These are phyloP conservation scores for Benthosema pterotum DNA, from an alignment of 2,797 vertebrate genomes.

Conservation along the genomic window DNA sequence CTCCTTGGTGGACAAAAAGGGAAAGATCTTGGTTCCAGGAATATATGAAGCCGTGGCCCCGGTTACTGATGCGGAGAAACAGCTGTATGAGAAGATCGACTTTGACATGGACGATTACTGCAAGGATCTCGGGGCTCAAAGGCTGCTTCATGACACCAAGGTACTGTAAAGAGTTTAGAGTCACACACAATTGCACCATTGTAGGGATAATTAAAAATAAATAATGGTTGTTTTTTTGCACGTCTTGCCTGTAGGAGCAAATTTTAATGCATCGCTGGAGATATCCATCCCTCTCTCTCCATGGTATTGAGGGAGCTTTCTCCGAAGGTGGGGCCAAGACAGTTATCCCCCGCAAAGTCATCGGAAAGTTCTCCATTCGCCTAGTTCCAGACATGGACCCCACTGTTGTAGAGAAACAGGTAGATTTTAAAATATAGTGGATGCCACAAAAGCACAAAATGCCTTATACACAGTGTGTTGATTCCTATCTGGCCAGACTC, in stretches of 20 bases:
- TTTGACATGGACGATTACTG: conserved; percentile 91
- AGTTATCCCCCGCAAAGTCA: conserved; percentile 94
- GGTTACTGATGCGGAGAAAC: conserved; percentile 84
- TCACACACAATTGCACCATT: neutral
- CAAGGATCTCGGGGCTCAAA: conserved; percentile 83
- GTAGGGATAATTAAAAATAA: neutral
- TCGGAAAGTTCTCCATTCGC: conserved; percentile 96
- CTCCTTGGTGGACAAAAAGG: conserved; percentile 85
- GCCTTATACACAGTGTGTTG: too few species aligned
- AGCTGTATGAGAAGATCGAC: conserved; percentile 90
- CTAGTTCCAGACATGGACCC: conserved; percentile 96
- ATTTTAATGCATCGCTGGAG: conserved; percentile 97
- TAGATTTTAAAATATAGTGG: conserved; percentile 42
- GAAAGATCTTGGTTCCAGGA: conserved; percentile 87
- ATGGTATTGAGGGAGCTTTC: conserved; percentile 97
- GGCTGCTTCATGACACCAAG: conserved; percentile 87
- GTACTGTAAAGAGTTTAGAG: conserved; percentile 55
- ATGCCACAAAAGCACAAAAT: too few species aligned
- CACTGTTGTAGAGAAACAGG: conserved; percentile 86
- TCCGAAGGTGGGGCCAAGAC: conserved; percentile 91
- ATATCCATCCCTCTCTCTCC: conserved; percentile 93
- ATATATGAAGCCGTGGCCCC: conserved; percentile 84
- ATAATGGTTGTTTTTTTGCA: rapidly evolving
- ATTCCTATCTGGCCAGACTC: too few species aligned
- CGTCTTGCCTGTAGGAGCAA: conserved; percentile 76